Evolutionary conservation across 1,140 invertebrate species (phyloP), one percentile per base, ranked within the genome.

Genomic region (Megalopta genalis): DNA sequence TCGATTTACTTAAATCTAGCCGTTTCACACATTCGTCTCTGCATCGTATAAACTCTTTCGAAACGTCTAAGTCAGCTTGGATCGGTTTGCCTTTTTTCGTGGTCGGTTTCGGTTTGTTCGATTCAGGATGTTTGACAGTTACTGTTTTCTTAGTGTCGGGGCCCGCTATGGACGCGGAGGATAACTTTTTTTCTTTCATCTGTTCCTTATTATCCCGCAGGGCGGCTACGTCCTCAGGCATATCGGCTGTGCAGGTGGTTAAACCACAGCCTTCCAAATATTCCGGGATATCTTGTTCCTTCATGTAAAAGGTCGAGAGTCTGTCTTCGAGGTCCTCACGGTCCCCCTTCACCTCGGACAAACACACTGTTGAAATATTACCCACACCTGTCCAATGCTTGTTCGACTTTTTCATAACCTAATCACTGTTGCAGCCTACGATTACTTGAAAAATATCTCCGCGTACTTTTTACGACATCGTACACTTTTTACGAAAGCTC

Each of bases 1-100:
- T 99, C n/a, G 98, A 99, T 93, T 99, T 99, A 92, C 98, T 99
- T 37, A 99, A 95, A 94, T 99, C 99, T 62, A 99, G 93, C 67
- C 98, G 94, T 82, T 95, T 96, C 8, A 97, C 95, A 59, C 96
- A 96, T 92, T 99, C 98, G 81, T 99, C 99, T 84, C 96, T 96
- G 91, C 98, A 99, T 89, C 97, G 94, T 32, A 96, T 94, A 88
- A 99, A 97, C 90, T 99, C 98, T 91, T 99, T 99, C 18, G 96
- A 95, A 49, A 99, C 96, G 94, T 99, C 99, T 80, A 99, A 93
- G 91, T 98, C 97, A 4, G 98, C 97, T 93, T 98, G 98, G 70
- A 98, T 97, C 0, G 97, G 97, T 91, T 97, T 97, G 80, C 95
- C 96, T 91, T 98, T 98, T 89, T 98, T 98, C 18, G 96, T 95